These are phyloP conservation scores for Barbus barbus DNA, from an alignment of 2,113 vertebrate species.

Conservation along the genomic window DNA sequence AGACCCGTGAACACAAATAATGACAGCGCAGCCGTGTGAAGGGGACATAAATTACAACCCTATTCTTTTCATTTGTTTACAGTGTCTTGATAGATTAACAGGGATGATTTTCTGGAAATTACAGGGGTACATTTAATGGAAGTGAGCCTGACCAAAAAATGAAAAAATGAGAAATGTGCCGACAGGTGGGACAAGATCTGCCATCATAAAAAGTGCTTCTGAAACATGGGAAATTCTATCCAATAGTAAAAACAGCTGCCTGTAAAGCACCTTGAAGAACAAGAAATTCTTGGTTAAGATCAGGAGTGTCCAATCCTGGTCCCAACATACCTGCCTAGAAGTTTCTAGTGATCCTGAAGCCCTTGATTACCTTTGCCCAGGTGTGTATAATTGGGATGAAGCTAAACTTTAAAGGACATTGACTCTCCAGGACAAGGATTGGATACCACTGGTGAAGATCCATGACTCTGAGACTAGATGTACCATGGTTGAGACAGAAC, in stretches of 20 bases:
- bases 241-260: not conserved
- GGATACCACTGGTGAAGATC: not conserved
- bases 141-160: conserved; percentile 12
- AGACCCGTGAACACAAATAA: conserved; percentile 53
- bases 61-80: conserved; percentile 53
- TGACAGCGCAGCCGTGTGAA: conserved; percentile 23
- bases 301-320: not conserved
- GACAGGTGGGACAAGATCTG: not conserved
- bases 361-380: not conserved
- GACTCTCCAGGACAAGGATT: not conserved
- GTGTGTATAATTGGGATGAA: too few relatives aligned
- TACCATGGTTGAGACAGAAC: not conserved
- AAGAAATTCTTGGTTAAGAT: not conserved
- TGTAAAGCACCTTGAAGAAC: not conserved
- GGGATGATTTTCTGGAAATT: conserved; percentile 53
- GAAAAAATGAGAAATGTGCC: not conserved
- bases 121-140: conserved; percentile 49
- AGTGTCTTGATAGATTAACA: conserved; percentile 56
- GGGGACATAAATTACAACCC: conserved; percentile 39
- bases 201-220: not conserved
- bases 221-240: not conserved
- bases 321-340: not conserved
- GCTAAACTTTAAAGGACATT: not conserved
- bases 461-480: not conserved
- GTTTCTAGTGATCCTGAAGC: not conserved